A percentile compares a stretch with the other conserved stretches of the same genome.
phyloP scores from a whole-genome alignment of 2,888 invertebrate species.

The Sarcophaga subvicina region DNA sequence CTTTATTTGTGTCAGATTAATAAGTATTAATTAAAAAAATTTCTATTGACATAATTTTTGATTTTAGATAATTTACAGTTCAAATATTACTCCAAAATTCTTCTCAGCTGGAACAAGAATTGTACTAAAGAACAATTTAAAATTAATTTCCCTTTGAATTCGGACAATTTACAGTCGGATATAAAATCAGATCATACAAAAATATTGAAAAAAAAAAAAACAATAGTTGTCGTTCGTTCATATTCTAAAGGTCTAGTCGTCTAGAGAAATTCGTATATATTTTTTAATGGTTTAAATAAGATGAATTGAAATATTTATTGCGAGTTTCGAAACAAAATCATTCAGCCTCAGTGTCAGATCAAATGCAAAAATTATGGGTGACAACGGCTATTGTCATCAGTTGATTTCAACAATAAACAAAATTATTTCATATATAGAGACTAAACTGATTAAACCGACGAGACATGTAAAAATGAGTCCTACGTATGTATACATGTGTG shows the following conservation, averaged over 20 bases:
- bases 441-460: no score
- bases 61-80: no score
- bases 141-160: slow-evolving; percentile 50
- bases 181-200: slow-evolving; percentile 21
- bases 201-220: slow-evolving; percentile 12
- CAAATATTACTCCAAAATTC: no score
- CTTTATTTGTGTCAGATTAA: no score
- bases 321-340: slow-evolving; percentile 11
- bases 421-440: no score
- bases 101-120: background rate
- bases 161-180: slow-evolving; percentile 23
- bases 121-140: background rate
- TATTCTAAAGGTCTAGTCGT: slow-evolving; percentile 29
- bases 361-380: background rate
- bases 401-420: no score
- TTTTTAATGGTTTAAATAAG: slow-evolving; percentile 49
- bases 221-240: slow-evolving; percentile 9
- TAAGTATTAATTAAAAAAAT: no score
- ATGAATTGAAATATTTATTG: slow-evolving; percentile 56
- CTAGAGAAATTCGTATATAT: slow-evolving; percentile 56
- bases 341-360: background rate
- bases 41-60: no score
- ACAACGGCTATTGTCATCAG: no score
- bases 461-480: no score
- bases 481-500: no score